Percentiles rank a stretch among this genome's conserved stretches.
Evolutionary conservation across 30 jellyfish, hydroid and myxozoan genomes (phyloP).

Genomic region (Turritopsis dohrnii): DNA sequence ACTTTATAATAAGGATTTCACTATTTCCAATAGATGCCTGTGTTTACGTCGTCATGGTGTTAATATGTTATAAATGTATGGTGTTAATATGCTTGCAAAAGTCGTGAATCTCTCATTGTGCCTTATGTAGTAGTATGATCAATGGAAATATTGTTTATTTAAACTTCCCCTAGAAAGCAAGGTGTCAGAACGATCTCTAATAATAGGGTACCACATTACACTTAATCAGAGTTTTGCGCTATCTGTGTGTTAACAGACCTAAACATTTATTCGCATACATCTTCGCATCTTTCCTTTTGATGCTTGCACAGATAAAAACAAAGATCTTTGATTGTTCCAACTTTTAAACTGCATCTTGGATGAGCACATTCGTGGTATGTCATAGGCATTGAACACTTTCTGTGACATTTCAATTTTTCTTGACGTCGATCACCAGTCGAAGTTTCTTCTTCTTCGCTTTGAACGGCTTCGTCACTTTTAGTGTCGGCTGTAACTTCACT

Average conservation of each 20-base stretch:
- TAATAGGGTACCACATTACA: not conserved
- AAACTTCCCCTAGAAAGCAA: too few relatives aligned
- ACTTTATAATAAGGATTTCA: too few relatives aligned
- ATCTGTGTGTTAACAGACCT: not conserved
- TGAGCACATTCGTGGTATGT: constrained; percentile 80
- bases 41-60: too few relatives aligned
- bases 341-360: constrained; percentile 81
- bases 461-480: constrained; percentile 30
- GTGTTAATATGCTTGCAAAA: too few relatives aligned
- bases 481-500: constrained; percentile 13
- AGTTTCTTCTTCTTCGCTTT: constrained; percentile 26
- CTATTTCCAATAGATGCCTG: too few relatives aligned
- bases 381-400: constrained; percentile 80
- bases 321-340: constrained; percentile 78
- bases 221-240: not conserved
- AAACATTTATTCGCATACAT: constrained; percentile 52
- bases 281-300: constrained; percentile 76
- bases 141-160: too few relatives aligned
- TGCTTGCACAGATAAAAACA: constrained; percentile 83
- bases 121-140: too few relatives aligned
- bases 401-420: constrained; percentile 44
- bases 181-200: not conserved
- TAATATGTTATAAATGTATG: too few relatives aligned
- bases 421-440: constrained; percentile 26
- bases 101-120: too few relatives aligned